Conservation (phyloP, 2,113 vertebrate genomes). For the Typhlomys cinereus region DNA sequence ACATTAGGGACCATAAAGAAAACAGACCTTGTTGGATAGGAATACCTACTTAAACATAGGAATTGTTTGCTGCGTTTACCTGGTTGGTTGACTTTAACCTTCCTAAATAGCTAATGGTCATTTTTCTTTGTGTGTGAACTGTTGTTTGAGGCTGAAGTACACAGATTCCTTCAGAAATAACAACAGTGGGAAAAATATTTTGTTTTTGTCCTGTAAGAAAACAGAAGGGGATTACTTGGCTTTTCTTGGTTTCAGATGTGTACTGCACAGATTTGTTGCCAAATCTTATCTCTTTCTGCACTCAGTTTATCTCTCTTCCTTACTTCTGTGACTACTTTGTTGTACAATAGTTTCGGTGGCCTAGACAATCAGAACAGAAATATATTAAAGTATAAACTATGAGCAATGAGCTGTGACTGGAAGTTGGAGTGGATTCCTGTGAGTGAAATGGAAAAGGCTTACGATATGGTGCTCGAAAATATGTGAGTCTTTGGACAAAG, state of each 20-base stretch:
- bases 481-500: background rate
- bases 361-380: background rate
- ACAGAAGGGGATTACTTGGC: background rate
- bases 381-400: background rate
- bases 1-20: background rate
- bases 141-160: background rate
- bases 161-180: background rate
- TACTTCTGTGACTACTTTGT: background rate
- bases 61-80: background rate
- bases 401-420: background rate
- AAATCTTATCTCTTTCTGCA: background rate
- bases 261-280: background rate
- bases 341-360: background rate
- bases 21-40: background rate
- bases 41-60: background rate
- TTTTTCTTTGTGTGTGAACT: background rate
- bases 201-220: background rate
- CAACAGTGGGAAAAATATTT: background rate
- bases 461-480: background rate
- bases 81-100: background rate
- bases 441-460: background rate
- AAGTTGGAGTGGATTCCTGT: background rate
- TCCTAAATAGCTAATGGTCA: background rate
- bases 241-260: background rate
- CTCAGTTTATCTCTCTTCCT: background rate